Conservation (phyloP, 1,140 invertebrate species). For the Microplitis demolitor region DNA sequence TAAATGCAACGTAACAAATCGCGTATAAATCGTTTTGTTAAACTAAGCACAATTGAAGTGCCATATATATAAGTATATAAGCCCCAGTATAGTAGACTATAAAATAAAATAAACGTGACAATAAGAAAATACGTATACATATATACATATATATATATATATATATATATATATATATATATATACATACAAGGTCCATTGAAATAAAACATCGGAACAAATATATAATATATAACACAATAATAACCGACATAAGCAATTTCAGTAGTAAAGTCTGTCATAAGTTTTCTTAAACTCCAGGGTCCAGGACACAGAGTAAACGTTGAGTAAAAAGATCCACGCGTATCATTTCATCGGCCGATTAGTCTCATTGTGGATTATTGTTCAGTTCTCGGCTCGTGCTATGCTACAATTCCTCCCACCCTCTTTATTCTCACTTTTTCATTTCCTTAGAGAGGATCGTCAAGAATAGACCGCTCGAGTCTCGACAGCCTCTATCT, state of each 20-base stretch:
- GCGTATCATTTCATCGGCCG: slow-evolving; percentile 40
- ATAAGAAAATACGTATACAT: too few species aligned
- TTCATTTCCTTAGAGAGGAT: too few species aligned
- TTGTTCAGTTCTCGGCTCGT: background rate
- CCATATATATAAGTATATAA: background rate
- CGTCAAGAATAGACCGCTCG: too few species aligned
- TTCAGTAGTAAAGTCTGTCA: background rate
- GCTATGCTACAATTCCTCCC: background rate
- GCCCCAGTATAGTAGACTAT: background rate
- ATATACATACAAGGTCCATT: slow-evolving; percentile 2
- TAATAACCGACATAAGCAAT: background rate
- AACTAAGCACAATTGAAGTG: background rate
- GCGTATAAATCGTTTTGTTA: slow-evolving; percentile 1
- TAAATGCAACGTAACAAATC: slow-evolving; percentile 14
- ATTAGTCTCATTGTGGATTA: slow-evolving; percentile 55
- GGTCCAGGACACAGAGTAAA: too few species aligned
- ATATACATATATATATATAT: background rate
- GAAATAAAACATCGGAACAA: slow-evolving; percentile 12
- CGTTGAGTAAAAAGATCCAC: background rate
- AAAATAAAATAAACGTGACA: background rate
- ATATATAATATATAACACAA: background rate
- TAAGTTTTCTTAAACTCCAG: slow-evolving; percentile 3
- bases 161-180: background rate
- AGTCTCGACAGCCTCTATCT: background rate
- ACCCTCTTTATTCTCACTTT: slow-evolving; percentile 4